Conservation (phyloP, 2,888 invertebrate genomes). For the Vesta saturnalis region DNA sequence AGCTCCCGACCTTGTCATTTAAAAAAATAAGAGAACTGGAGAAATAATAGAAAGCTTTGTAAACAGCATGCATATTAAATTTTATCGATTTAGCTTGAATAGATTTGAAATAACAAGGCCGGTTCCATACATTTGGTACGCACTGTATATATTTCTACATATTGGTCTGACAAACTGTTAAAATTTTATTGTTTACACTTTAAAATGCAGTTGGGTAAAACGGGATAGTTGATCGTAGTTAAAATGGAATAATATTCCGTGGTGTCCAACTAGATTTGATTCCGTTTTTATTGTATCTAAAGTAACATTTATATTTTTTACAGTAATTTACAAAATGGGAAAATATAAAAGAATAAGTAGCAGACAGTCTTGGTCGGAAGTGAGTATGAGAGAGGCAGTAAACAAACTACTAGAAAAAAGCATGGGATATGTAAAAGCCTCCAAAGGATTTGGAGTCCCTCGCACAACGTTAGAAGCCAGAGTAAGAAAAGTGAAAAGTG, state of each 20-base stretch:
- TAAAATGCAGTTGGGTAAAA: constrained; percentile 10
- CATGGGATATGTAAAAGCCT: background rate
- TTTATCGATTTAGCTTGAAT: too few relatives aligned
- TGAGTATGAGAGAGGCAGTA: background rate
- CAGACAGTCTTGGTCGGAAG: background rate
- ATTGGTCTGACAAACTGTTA: too few relatives aligned
- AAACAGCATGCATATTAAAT: too few relatives aligned
- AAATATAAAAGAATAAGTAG: too few relatives aligned
- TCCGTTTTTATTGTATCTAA: background rate
- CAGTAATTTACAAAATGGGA: background rate
- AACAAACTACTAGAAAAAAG: background rate
- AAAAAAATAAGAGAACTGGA: too few relatives aligned
- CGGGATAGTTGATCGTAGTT: constrained; percentile 14
- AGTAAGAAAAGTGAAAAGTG: background rate
- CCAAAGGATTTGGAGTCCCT: background rate
- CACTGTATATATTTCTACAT: too few relatives aligned
- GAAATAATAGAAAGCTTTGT: too few relatives aligned
- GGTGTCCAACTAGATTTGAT: constrained; percentile 3
- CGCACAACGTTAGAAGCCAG: background rate
- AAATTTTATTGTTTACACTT: constrained; percentile 16
- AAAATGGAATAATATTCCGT: background rate
- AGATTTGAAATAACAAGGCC: too few relatives aligned
- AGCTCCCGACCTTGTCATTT: too few relatives aligned
- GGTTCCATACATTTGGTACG: too few relatives aligned
- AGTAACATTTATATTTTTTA: background rate